Base-by-base conservation (phyloP, 2,113 vertebrate genomes). In the Mustelus asterias region DNA sequence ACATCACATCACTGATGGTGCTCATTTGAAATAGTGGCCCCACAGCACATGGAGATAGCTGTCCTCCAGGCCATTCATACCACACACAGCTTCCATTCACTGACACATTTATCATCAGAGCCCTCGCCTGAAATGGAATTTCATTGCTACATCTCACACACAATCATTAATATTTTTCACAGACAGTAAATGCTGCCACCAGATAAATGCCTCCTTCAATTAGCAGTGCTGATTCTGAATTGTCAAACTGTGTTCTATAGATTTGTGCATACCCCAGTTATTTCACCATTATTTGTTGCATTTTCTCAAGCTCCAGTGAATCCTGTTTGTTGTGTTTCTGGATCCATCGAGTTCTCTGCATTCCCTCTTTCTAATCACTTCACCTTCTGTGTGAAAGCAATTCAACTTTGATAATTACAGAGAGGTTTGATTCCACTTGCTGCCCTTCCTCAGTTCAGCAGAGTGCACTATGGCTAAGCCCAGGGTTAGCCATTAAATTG, bases 61-160 rank as follows among this genome's bases (percentile, higher is more conserved):
- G 60, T n/a, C 13, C 89, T 63, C 58, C 60, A 63, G 89, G 33
- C 88, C 88, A 90, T 90, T 90, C 88, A 90, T 90, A 60, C 58
- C 54, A 90, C 2, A 58, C 54, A 26, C 88, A 63, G 88, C 24
- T 29, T 60, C 90, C 37, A 10, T 93, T 93, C 89, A 93, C 16
- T 65, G 37, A n/a, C 60, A 67, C 65, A 94, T 44, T 26, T 8
- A 94, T 94, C 86, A 70, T n/a, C n/a, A 22, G 63, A 67, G 3
- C 60, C 24, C 16, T 14, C 8, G 41, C 6, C 16, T 44, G 44
- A 41, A 48, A 63, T 63, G 60, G 13, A 41, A 86, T 86, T 86
- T 48, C 20, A 48, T 54, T 89, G n/a, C 14, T 37, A 14, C 80
- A 29, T 89, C 86, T 13, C 14, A 0, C 86, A 54, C 48, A 54